phyloP scores from a whole-genome alignment of 2,113 vertebrate genomes.

The Geococcyx californianus region DNA sequence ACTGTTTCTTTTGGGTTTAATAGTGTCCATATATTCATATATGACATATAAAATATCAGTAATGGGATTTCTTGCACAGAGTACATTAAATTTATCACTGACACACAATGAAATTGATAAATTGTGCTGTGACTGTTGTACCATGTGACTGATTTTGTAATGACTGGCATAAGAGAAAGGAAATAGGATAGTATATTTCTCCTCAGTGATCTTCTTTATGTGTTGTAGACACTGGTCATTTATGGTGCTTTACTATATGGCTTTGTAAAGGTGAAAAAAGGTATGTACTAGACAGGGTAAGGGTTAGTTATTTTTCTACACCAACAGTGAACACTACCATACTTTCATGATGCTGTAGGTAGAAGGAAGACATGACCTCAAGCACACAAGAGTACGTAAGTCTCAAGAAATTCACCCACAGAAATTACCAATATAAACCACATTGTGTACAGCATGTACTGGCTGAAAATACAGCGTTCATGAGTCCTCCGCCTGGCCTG shows the following conservation, averaged over 20 bases:
- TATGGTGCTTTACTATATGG: not conserved
- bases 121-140: not conserved
- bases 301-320: not conserved
- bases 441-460: not conserved
- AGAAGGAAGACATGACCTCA: not conserved
- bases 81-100: conserved; percentile 2
- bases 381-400: not conserved
- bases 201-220: not conserved
- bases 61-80: not conserved
- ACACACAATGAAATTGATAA: conserved; percentile 8
- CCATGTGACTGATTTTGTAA: not conserved
- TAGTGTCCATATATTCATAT: not conserved
- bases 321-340: accelerated
- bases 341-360: not conserved
- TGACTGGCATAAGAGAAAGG: not conserved
- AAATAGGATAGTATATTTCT: not conserved
- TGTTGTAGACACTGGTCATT: not conserved
- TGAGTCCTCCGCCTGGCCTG: not conserved
- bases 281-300: not conserved
- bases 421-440: not conserved
- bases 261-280: not conserved
- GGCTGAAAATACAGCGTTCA: not conserved
- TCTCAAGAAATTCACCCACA: not conserved
- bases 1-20: not conserved
- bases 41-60: not conserved